Conservation (phyloP, 92 coral and sea anemone genomes). For the Phenganax stokvisi region DNA sequence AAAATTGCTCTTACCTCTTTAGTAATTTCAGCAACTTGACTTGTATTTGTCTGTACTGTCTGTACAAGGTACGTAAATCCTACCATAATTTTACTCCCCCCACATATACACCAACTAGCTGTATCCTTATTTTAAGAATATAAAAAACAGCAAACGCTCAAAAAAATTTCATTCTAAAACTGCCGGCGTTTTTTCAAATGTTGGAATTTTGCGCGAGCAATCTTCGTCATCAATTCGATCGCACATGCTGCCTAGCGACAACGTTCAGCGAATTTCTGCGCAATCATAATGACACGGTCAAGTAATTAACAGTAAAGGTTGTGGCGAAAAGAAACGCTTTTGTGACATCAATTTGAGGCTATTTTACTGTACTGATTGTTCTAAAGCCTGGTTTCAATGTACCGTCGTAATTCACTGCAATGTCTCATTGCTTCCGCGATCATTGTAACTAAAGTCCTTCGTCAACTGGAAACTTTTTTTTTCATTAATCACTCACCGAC, state of each 20-base stretch:
- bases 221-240: constrained; percentile 7
- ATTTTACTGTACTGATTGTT: too few relatives aligned
- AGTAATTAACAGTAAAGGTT: background rate
- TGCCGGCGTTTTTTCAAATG: constrained; percentile 16
- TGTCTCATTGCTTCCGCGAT: too few relatives aligned
- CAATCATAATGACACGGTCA: background rate
- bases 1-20: constrained; percentile 13
- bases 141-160: background rate
- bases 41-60: background rate
- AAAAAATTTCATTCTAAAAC: constrained; percentile 1
- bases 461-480: too few relatives aligned
- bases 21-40: constrained; percentile 19
- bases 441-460: too few relatives aligned
- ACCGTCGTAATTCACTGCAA: too few relatives aligned
- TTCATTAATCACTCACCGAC: too few relatives aligned
- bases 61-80: constrained; percentile 19
- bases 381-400: too few relatives aligned
- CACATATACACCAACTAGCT: background rate
- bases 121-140: background rate
- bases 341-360: too few relatives aligned
- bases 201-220: background rate
- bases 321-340: too few relatives aligned
- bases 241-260: constrained; percentile 27
- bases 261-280: background rate
- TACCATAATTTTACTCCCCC: constrained; percentile 7